Evolutionary conservation across 2,113 vertebrate genomes (phyloP).

Genomic region (Australoheros scitulus): DNA sequence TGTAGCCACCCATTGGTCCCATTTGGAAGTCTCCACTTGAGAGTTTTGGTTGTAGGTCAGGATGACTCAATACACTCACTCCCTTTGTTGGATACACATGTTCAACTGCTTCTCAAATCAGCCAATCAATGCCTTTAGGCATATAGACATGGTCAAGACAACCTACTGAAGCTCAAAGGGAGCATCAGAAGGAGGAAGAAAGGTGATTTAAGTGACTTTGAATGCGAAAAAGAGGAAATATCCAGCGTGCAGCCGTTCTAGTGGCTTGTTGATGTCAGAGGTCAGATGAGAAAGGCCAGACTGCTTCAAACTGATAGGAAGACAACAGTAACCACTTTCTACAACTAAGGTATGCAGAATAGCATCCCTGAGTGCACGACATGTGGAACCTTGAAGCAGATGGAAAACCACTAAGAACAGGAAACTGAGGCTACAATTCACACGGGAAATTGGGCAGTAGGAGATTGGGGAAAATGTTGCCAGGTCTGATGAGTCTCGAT

Average conservation of each 20-base stretch:
- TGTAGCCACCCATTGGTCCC: not conserved
- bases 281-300: not conserved
- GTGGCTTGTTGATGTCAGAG: not conserved
- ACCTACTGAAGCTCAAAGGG: not conserved
- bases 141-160: not conserved
- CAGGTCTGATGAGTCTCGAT: not conserved
- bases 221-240: no score
- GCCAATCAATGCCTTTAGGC: not conserved
- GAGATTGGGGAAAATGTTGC: not conserved
- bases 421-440: no score
- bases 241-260: no score
- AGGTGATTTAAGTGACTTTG: not conserved
- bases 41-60: not conserved
- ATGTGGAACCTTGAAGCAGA: not conserved
- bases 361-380: not conserved
- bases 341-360: not conserved
- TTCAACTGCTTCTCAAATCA: not conserved
- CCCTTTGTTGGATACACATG: not conserved
- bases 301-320: not conserved
- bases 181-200: not conserved
- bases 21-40: not conserved
- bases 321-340: not conserved
- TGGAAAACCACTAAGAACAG: no score
- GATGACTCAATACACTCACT: not conserved
- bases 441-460: not conserved